Percentiles rank a stretch among this genome's conserved stretches.
Evolutionary conservation across 1,140 invertebrate genomes (phyloP).

Genomic region (Drosophila navojoa): DNA sequence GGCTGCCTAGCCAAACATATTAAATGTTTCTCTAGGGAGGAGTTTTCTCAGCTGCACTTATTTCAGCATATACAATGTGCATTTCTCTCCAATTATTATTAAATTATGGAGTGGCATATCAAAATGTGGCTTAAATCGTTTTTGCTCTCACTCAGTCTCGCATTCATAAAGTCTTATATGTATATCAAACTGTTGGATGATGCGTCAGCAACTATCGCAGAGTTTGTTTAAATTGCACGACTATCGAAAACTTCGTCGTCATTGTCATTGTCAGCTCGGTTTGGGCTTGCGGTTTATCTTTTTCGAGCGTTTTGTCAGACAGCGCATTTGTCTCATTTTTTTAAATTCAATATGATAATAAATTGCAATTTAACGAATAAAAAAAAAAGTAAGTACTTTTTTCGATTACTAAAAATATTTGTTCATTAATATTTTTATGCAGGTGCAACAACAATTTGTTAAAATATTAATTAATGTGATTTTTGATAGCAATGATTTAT

Average conservation of each 20-base stretch:
- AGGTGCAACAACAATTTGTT: constrained; percentile 20
- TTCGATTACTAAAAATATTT: constrained; percentile 4
- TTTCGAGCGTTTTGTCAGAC: neutral
- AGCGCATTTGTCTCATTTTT: constrained; percentile 8
- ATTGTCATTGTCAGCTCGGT: constrained; percentile 10
- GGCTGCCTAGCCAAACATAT: too few species aligned
- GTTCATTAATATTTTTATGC: too few species aligned
- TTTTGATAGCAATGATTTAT: constrained; percentile 40
- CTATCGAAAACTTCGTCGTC: neutral
- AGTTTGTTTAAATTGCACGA: neutral
- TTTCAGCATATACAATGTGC: too few species aligned
- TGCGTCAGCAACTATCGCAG: constrained; percentile 1
- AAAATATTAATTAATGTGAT: constrained; percentile 38
- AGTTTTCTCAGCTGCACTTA: too few species aligned
- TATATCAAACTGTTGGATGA: neutral
- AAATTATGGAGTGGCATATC: too few species aligned
- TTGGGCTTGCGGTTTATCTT: constrained; percentile 7
- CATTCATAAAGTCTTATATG: neutral
- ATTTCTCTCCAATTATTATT: too few species aligned
- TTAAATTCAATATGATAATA: neutral
- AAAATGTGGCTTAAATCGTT: too few species aligned
- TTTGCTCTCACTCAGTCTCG: too few species aligned
- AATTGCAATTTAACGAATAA: constrained; percentile 1
- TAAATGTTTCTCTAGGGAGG: too few species aligned
- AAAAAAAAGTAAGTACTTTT: neutral